phyloP scores from a whole-genome alignment of 2,888 invertebrate genomes.

The Acleris sparsana region DNA sequence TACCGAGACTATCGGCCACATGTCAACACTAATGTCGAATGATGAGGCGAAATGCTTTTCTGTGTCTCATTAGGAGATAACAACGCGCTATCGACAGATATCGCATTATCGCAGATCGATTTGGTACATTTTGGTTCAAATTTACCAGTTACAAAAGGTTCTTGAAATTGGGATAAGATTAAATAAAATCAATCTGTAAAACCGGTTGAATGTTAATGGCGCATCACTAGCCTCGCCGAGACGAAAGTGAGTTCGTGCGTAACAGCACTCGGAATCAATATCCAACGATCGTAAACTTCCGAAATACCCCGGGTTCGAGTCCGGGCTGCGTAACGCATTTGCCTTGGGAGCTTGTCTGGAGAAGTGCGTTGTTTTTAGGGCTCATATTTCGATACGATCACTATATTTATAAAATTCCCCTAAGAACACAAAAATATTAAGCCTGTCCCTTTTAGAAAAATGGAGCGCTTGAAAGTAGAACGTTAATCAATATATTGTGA shows the following conservation, averaged over 20 bases:
- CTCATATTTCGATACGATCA: too few species aligned
- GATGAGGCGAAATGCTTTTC: too few species aligned
- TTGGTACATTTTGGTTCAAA: neutral
- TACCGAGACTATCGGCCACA: neutral
- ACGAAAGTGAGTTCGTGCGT: slow-evolving; percentile 50
- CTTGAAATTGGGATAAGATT: neutral
- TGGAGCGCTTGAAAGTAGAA: too few species aligned
- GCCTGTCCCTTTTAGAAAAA: too few species aligned
- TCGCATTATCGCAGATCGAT: too few species aligned
- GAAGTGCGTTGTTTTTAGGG: too few species aligned
- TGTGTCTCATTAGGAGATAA: too few species aligned
- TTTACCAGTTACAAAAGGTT: neutral
- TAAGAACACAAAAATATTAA: too few species aligned
- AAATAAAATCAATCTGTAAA: slow-evolving; percentile 41
- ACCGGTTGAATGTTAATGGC: slow-evolving; percentile 34
- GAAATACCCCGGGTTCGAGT: slow-evolving; percentile 32
- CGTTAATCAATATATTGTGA: too few species aligned
- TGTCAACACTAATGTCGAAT: neutral
- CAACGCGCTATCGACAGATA: too few species aligned
- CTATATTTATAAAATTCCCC: too few species aligned
- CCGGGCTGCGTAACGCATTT: slow-evolving; percentile 28
- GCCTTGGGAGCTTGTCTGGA: neutral
- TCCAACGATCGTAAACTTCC: slow-evolving; percentile 37
- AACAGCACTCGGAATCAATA: slow-evolving; percentile 61
- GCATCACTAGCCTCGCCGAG: slow-evolving; percentile 37